phyloP scores from a whole-genome alignment of 2,888 invertebrate genomes.

The Scaptomyza parva region DNA sequence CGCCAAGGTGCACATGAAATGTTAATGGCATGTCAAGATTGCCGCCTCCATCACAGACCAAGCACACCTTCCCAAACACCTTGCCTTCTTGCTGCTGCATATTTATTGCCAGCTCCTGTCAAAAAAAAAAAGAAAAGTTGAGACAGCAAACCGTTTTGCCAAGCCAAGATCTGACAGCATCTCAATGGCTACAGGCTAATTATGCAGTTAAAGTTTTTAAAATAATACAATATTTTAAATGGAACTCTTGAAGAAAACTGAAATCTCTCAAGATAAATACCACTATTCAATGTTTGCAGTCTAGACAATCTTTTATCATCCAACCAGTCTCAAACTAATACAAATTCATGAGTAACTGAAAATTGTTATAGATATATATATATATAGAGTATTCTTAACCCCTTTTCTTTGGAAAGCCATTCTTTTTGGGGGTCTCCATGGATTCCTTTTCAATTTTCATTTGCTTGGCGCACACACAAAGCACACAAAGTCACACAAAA shows the following conservation, averaged over 20 bases:
- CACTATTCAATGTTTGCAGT: not conserved
- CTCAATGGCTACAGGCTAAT: conserved; percentile 19
- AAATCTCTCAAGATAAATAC: not conserved
- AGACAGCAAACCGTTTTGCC: conserved; percentile 13
- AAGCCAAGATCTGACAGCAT: not conserved
- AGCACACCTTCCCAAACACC: not conserved
- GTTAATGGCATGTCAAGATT: conserved; percentile 79
- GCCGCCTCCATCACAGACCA: conserved; percentile 43
- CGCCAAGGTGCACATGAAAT: conserved; percentile 78
- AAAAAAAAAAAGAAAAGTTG: conserved; percentile 32
- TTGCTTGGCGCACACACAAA: conserved; percentile 62
- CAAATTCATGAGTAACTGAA: conserved; percentile 40
- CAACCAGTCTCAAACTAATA: conserved; percentile 17
- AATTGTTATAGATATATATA: conserved; percentile 20
- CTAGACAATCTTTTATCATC: conserved; percentile 15
- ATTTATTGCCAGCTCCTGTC: conserved; percentile 63
- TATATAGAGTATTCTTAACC: conserved; percentile 6
- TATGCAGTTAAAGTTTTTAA: conserved; percentile 6
- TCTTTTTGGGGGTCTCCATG: conserved; percentile 27
- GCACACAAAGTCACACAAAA: conserved; percentile 79
- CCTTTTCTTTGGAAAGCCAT: conserved; percentile 6
- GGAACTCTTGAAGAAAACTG: not conserved
- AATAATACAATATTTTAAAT: not conserved
- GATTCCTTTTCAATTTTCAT: conserved; percentile 72
- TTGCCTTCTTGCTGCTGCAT: conserved; percentile 47